Percentiles rank a stretch among this genome's conserved stretches.
phyloP scores from a whole-genome alignment of 2,888 invertebrate species.

The Phymatocera aterrima region DNA sequence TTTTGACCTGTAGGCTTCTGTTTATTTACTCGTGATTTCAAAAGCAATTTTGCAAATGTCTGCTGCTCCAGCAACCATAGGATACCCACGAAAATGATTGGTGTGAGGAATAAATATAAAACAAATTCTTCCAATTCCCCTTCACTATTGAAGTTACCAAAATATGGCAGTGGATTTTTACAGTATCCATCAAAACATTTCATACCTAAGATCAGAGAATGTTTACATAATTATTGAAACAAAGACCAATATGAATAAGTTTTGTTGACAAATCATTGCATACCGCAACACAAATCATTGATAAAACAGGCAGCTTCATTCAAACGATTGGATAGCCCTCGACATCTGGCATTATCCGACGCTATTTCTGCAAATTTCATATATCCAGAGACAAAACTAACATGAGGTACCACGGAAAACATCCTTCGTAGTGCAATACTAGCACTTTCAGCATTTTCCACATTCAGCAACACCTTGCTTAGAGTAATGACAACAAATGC shows the following conservation, averaged over 20 bases:
- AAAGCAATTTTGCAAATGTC: slow-evolving; percentile 75
- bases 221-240: not conserved
- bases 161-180: slow-evolving; percentile 62
- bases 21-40: slow-evolving; percentile 56
- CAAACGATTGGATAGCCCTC: slow-evolving; percentile 62
- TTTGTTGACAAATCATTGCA: slow-evolving; percentile 30
- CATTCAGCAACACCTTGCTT: not conserved
- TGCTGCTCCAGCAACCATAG: slow-evolving; percentile 82
- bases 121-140: slow-evolving; percentile 58
- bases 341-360: slow-evolving; percentile 65
- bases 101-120: slow-evolving; percentile 59
- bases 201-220: slow-evolving; percentile 54
- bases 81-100: slow-evolving; percentile 78
- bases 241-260: not conserved
- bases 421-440: slow-evolving; percentile 4
- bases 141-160: slow-evolving; percentile 56
- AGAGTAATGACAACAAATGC: not conserved
- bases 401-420: slow-evolving; percentile 67
- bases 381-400: slow-evolving; percentile 69
- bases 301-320: slow-evolving; percentile 56
- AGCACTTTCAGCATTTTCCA: not conserved
- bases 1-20: not conserved
- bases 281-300: slow-evolving; percentile 65
- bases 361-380: slow-evolving; percentile 62
- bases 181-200: slow-evolving; percentile 64